Conservation (phyloP, 2,888 invertebrate genomes). For the Dicyrtoma fusca region DNA sequence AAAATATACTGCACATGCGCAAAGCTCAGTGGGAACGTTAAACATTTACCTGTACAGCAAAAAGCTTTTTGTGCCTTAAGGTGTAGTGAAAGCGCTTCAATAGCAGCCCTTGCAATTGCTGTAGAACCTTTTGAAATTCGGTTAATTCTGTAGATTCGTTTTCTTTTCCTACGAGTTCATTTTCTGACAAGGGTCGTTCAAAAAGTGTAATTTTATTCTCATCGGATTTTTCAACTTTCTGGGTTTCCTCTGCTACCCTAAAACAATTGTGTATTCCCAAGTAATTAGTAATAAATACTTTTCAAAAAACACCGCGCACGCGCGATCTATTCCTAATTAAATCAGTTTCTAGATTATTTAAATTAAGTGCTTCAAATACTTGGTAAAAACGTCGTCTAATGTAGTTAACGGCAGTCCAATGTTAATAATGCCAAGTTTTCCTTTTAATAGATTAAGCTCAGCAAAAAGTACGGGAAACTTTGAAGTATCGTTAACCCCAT, state of each 20-base stretch:
- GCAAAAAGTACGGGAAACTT: slow-evolving; percentile 71
- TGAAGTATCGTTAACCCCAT: slow-evolving; percentile 64
- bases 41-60: slow-evolving; percentile 15
- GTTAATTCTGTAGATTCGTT: not conserved
- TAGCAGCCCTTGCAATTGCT: slow-evolving; percentile 59
- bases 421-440: slow-evolving; percentile 69
- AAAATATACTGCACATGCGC: not conserved
- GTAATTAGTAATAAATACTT: not conserved
- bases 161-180: not conserved
- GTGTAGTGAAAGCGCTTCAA: slow-evolving; percentile 59
- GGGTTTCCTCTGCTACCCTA: slow-evolving; percentile 24
- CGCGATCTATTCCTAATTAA: not conserved
- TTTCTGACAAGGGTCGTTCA: not conserved
- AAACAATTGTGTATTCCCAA: not conserved
- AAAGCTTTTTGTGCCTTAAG: not conserved
- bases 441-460: slow-evolving; percentile 68
- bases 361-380: slow-evolving; percentile 62
- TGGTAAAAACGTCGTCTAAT: slow-evolving; percentile 86
- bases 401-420: slow-evolving; percentile 84
- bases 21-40: not conserved
- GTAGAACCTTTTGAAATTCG: slow-evolving; percentile 56
- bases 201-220: not conserved
- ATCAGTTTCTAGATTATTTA: not conserved
- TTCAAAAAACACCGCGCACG: not conserved
- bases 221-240: not conserved